Base-by-base conservation (phyloP, 2,113 vertebrate genomes). In the Lathamus discolor region DNA sequence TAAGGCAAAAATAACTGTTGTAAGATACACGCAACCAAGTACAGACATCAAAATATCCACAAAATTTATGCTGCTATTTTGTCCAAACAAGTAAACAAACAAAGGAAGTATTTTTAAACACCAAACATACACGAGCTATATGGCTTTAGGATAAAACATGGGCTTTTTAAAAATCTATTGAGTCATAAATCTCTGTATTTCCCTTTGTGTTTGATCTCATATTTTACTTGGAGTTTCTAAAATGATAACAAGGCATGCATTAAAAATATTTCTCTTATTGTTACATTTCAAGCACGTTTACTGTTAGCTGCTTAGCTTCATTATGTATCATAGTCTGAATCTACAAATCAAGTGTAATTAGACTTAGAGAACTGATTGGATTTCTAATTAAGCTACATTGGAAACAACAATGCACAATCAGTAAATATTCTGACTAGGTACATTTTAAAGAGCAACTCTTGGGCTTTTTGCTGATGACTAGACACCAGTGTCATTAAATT, bases 311-410 rank as follows among this genome's bases (percentile, higher is more conserved):
- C 97, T 98, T 98, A 98, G 98, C 97, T 98, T 98, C 98, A 98
- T 98, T 98, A 98, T 98, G 98, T 98, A 98, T 98, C 98, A 98
- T 98, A 98, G 98, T 97, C 97, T 98, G 98, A 98, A 98, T 98
- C 98, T 98, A 98, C 98, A 98, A 98, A 98, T 98, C 98, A 98
- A 98, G 98, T 98, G 98, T 98, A 98, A 98, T 98, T 98, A 98
- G 98, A 98, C 98, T 98, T 98, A 98, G 98, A 97, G 95, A 98
- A 98, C 98, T 98, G 98, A 98, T 98, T 98, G 98, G 98, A 98
- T 98, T 98, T 98, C 98, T 98, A 98, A 98, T 98, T 98, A 98
- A 98, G 98, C 98, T 98, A 98, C 98, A 98, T 98, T 98, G 98
- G 98, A 98, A 98, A 98, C 98, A 98, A 98, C 98, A 98, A 98